Conservation (phyloP, 2,113 vertebrate species). For the Stictonetta naevosa region DNA sequence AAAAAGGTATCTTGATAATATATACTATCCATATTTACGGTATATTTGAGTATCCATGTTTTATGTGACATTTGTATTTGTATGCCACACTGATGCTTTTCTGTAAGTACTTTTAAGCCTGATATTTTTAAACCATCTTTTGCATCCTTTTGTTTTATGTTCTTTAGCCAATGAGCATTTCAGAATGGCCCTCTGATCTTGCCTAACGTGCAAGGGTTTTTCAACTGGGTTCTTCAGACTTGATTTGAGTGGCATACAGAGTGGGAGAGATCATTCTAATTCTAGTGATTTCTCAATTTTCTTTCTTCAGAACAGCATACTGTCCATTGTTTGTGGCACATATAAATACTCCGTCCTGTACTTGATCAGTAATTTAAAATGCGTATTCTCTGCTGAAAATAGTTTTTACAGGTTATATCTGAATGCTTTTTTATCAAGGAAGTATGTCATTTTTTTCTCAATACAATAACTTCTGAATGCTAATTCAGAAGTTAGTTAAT, state of each 20-base stretch:
- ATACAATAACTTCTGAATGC: background rate
- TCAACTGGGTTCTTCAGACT: background rate
- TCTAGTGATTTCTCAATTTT: background rate
- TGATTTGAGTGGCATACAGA: background rate
- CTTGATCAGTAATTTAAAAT: background rate
- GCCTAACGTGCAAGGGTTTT: background rate
- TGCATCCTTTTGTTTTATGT: background rate
- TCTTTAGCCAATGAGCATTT: background rate
- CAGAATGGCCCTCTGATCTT: background rate
- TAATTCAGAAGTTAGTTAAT: background rate
- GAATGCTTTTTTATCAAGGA: background rate
- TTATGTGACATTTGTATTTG: background rate
- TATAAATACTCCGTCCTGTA: background rate
- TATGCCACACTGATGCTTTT: background rate
- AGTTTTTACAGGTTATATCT: background rate
- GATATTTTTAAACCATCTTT: background rate
- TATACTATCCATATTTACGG: fast-evolving
- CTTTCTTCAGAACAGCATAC: background rate
- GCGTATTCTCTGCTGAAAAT: background rate
- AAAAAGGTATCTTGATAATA: background rate
- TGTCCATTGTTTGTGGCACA: background rate
- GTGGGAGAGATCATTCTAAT: background rate
- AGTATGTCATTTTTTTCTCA: background rate
- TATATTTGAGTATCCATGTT: background rate
- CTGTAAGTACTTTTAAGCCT: background rate